phyloP scores from a whole-genome alignment of 2,888 invertebrate genomes.

The Eupsilia transversa region DNA sequence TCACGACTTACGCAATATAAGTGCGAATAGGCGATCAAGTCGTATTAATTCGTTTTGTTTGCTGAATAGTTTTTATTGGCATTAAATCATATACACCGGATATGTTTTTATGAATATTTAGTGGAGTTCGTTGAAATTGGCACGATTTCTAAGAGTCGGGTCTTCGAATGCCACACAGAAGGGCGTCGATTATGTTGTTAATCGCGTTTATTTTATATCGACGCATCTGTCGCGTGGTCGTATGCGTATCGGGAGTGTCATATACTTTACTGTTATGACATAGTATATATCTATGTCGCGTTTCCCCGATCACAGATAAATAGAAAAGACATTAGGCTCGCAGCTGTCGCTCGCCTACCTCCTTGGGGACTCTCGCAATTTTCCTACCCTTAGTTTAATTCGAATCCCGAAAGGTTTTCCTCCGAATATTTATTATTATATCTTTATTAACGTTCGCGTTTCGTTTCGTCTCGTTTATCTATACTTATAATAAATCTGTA shows the following conservation, averaged over 20 bases:
- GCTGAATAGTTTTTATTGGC: slow-evolving; percentile 82
- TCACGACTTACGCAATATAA: slow-evolving; percentile 85
- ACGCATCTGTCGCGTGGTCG: slow-evolving; percentile 70
- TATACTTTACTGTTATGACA: slow-evolving; percentile 73
- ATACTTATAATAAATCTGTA: too few relatives aligned
- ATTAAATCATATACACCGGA: slow-evolving; percentile 82
- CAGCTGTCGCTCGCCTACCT: slow-evolving; percentile 87
- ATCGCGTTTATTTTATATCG: slow-evolving; percentile 65
- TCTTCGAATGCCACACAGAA: slow-evolving; percentile 49
- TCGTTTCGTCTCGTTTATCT: slow-evolving; percentile 83
- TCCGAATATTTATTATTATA: slow-evolving; percentile 89
- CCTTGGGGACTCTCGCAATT: slow-evolving; percentile 88
- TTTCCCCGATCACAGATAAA: slow-evolving; percentile 87
- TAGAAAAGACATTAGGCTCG: slow-evolving; percentile 87
- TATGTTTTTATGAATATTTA: slow-evolving; percentile 75
- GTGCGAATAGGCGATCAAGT: slow-evolving; percentile 79
- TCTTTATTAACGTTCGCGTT: slow-evolving; percentile 87
- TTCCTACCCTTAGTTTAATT: slow-evolving; percentile 90
- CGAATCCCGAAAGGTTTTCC: slow-evolving; percentile 88
- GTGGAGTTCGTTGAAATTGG: slow-evolving; percentile 73
- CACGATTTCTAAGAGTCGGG: slow-evolving; percentile 66
- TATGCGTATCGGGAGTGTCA: slow-evolving; percentile 68
- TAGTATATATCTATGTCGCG: slow-evolving; percentile 75
- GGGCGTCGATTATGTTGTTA: slow-evolving; percentile 69
- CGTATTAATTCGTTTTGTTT: slow-evolving; percentile 84